phyloP scores from a whole-genome alignment of 2,888 invertebrate species.

The Drosophila basisetae region DNA sequence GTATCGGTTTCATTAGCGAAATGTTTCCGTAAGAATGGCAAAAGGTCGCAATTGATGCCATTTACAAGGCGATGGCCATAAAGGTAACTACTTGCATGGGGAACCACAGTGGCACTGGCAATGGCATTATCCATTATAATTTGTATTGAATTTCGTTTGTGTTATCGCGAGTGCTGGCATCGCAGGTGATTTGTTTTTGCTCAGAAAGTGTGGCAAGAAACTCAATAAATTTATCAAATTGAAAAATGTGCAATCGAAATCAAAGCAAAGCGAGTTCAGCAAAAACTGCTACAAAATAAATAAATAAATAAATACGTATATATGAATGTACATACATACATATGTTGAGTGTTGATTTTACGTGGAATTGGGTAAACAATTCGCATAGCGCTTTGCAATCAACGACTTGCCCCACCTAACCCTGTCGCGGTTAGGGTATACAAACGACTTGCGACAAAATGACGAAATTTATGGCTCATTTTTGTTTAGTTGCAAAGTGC shows the following conservation, averaged over 20 bases:
- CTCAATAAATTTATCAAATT: constrained; percentile 77
- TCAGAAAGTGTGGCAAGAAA: constrained; percentile 32
- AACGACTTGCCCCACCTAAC: constrained; percentile 51
- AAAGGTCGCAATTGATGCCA: constrained; percentile 81
- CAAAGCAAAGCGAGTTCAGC: constrained; percentile 64
- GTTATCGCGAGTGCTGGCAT: constrained; percentile 54
- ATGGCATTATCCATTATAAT: constrained; percentile 62
- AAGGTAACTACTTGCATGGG: constrained; percentile 16
- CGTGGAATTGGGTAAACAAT: constrained; percentile 66
- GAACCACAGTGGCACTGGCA: constrained; percentile 21
- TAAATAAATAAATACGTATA: constrained; percentile 38
- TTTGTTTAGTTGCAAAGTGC: constrained; percentile 69
- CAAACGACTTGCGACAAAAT: constrained; percentile 72
- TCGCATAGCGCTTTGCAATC: constrained; percentile 72
- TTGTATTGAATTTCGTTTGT: constrained; percentile 71
- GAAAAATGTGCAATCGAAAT: constrained; percentile 76
- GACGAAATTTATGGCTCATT: constrained; percentile 77
- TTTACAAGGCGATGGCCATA: constrained; percentile 67
- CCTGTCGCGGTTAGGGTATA: constrained; percentile 43
- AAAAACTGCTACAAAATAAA: not conserved
- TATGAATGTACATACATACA: not conserved
- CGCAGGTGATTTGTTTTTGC: constrained; percentile 66
- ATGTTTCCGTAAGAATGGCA: constrained; percentile 78
- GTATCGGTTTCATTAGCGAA: constrained; percentile 80
- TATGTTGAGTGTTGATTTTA: constrained; percentile 58